Evolutionary conservation across 2,797 vertebrate species (phyloP).

Genomic region (Pangasius larnaudii): DNA sequence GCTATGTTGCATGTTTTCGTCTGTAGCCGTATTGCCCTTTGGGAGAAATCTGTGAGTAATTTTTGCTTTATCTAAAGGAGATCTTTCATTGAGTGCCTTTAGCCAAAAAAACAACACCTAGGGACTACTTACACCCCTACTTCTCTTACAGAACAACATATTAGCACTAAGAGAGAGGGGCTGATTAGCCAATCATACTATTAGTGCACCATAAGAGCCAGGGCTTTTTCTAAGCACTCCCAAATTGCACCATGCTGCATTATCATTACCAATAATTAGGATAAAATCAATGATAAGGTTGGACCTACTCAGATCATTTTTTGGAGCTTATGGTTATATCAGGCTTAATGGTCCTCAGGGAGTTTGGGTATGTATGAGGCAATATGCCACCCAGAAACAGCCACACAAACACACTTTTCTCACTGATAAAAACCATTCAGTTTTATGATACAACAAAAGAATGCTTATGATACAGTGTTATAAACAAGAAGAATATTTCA

Average conservation of each 20-base stretch:
- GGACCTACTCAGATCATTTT: slow-evolving; percentile 22
- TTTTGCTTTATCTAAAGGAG: slow-evolving; percentile 70
- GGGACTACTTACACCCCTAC: slow-evolving; percentile 56
- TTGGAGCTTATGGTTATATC: slow-evolving; percentile 36
- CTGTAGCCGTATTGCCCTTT: slow-evolving; percentile 7
- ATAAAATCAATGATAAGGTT: slow-evolving; percentile 60
- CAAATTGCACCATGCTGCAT: slow-evolving; percentile 51
- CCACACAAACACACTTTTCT: slow-evolving; percentile 3
- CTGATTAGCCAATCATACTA: slow-evolving; percentile 71
- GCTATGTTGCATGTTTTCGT: slow-evolving; percentile 25
- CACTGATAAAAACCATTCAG: not conserved
- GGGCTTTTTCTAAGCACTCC: slow-evolving; percentile 56
- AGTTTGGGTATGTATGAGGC: slow-evolving; percentile 40
- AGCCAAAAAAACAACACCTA: slow-evolving; percentile 49
- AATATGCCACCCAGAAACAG: slow-evolving; percentile 50
- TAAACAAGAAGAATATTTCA: slow-evolving; percentile 1
- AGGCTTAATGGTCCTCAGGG: slow-evolving; percentile 23
- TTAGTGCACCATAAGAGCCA: slow-evolving; percentile 64
- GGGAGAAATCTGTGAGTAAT: slow-evolving; percentile 77
- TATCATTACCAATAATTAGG: slow-evolving; percentile 61
- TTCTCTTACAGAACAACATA: slow-evolving; percentile 57
- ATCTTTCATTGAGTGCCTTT: slow-evolving; percentile 48
- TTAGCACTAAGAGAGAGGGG: slow-evolving; percentile 66
- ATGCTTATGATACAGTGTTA: not conserved
- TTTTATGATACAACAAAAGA: not conserved